phyloP scores from a whole-genome alignment of 2,113 vertebrate species.

The Mus spicilegus region DNA sequence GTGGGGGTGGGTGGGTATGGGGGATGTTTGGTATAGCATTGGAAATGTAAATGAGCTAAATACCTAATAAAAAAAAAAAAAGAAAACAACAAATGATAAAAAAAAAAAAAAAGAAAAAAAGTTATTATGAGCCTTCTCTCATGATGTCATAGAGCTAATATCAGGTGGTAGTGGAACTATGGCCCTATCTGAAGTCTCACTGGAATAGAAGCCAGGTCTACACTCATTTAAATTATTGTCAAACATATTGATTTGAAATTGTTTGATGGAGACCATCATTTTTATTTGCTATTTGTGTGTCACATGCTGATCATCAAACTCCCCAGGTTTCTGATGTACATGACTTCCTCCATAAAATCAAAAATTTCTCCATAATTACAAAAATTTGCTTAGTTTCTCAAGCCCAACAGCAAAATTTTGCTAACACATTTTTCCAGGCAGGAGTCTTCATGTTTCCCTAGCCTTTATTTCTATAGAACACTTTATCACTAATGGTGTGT shows the following conservation, averaged over 20 bases:
- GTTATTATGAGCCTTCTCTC: neutral
- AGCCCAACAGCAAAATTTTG: neutral
- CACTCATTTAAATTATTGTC: neutral
- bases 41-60: too few relatives aligned
- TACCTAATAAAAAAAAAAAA: too few relatives aligned
- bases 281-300: neutral
- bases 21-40: too few relatives aligned
- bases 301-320: neutral
- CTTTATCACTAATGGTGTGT: neutral
- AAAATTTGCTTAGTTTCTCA: neutral
- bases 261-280: neutral
- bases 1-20: too few relatives aligned
- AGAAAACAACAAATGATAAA: too few relatives aligned
- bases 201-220: neutral
- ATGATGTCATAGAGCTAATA: neutral
- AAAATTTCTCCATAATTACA: neutral
- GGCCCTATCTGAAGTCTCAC: neutral
- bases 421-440: neutral
- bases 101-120: too few relatives aligned
- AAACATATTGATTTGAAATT: neutral
- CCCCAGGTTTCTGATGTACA: neutral
- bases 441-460: neutral
- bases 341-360: neutral
- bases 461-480: neutral
- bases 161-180: accelerated